Evolutionary conservation across 2,113 vertebrate species (phyloP).

Genomic region (Entomyzon cyanotis): DNA sequence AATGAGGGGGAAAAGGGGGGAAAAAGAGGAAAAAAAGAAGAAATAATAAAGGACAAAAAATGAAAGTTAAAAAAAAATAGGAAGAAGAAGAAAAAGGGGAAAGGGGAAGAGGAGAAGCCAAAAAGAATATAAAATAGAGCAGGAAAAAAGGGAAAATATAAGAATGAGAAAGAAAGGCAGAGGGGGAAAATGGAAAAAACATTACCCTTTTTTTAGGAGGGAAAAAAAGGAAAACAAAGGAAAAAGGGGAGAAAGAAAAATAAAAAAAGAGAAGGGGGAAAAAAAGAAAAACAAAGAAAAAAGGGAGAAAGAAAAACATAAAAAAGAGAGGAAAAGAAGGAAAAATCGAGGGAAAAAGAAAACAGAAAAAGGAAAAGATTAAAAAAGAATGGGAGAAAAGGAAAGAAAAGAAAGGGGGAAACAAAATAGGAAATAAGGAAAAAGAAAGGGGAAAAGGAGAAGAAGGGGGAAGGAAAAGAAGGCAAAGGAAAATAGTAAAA

Average conservation of each 20-base stretch:
- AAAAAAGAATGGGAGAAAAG: not conserved
- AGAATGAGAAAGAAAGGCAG: not conserved
- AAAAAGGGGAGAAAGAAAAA: not conserved
- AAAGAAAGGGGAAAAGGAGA: too few relatives aligned
- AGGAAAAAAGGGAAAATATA: not conserved
- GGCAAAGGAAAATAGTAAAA: not conserved
- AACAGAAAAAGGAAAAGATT: not conserved
- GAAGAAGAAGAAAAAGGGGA: fast-evolving
- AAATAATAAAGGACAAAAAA: not conserved
- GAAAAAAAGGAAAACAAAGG: fast-evolving
- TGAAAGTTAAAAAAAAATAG: fast-evolving
- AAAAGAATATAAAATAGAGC: not conserved
- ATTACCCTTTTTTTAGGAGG: fast-evolving
- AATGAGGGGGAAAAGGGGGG: not conserved
- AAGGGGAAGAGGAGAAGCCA: not conserved
- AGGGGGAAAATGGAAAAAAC: too few relatives aligned
- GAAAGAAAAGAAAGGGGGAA: too few relatives aligned
- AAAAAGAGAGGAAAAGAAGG: not conserved
- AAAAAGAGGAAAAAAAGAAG: fast-evolving
- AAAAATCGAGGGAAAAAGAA: not conserved
- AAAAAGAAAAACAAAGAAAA: not conserved
- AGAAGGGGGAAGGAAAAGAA: fast-evolving
- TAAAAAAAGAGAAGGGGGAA: too few relatives aligned
- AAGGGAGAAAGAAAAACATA: not conserved
- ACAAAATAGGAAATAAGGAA: fast-evolving